Conservation (phyloP, 1,140 invertebrate genomes). For the Ylistrum balloti region DNA sequence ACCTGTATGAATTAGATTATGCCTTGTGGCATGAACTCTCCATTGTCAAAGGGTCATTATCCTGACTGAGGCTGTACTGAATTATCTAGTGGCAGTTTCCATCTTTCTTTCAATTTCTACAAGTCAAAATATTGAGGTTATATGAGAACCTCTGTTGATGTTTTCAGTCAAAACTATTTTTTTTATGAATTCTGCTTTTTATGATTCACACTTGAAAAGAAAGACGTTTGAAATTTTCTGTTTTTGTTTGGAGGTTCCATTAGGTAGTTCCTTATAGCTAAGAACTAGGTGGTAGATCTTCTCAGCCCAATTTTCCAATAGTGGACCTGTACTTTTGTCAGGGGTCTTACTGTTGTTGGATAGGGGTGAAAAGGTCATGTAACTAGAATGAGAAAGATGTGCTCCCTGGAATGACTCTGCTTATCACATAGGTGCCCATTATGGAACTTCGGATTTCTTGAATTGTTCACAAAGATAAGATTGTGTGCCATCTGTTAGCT, state of each 20-base stretch:
- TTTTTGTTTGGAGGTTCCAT: neutral
- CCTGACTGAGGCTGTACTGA: neutral
- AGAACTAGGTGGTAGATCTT: neutral
- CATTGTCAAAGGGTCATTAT: too few relatives aligned
- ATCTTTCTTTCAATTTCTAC: too few relatives aligned
- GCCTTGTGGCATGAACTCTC: neutral
- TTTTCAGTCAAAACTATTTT: too few relatives aligned
- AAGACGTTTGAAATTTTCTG: neutral
- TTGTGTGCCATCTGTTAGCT: neutral
- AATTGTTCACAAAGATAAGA: neutral
- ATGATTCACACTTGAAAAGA: too few relatives aligned
- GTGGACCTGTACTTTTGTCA: neutral
- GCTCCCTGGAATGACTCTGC: too few relatives aligned
- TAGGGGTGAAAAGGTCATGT: neutral
- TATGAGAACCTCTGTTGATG: neutral
- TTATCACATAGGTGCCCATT: neutral
- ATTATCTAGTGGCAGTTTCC: neutral
- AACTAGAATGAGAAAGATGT: neutral
- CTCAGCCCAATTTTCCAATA: neutral
- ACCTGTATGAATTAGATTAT: neutral
- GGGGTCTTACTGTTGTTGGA: constrained; percentile 3
- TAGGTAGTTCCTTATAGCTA: constrained; percentile 34
- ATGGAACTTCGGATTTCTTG: neutral
- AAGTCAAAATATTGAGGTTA: too few relatives aligned
- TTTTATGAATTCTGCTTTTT: too few relatives aligned